Evolutionary conservation across 2,113 vertebrate genomes (phyloP).

Genomic region (Quiscalus mexicanus): DNA sequence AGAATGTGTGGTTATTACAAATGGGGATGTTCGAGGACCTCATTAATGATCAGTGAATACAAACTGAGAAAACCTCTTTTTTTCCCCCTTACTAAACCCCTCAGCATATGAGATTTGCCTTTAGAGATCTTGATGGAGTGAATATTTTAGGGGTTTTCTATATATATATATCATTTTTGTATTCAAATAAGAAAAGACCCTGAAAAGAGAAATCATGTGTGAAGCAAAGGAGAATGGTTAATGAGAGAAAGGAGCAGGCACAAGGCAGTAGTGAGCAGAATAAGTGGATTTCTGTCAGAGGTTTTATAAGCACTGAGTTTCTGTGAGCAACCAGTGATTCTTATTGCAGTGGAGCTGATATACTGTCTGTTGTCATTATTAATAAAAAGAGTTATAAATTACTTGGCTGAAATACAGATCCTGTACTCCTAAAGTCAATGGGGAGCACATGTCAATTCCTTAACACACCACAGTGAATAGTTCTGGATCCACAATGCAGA

Average conservation of each 20-base stretch:
- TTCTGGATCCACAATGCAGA: background rate
- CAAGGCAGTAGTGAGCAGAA: background rate
- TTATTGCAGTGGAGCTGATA: conserved; percentile 26
- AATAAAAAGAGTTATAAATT: conserved; percentile 27
- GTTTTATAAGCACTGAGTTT: conserved; percentile 1
- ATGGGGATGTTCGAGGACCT: background rate
- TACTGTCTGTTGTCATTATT: conserved; percentile 9
- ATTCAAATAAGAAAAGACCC: background rate
- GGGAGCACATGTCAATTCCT: background rate
- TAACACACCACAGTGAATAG: background rate
- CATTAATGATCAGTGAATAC: background rate
- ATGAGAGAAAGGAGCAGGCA: background rate
- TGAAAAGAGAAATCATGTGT: background rate
- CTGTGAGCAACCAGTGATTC: conserved; percentile 9
- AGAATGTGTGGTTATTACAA: background rate
- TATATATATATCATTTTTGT: background rate
- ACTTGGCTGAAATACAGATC: background rate
- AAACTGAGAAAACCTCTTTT: background rate
- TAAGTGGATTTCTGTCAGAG: conserved; percentile 15
- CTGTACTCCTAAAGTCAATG: background rate
- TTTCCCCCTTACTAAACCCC: background rate
- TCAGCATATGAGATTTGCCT: background rate
- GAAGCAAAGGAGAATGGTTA: background rate
- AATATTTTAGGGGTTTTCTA: background rate
- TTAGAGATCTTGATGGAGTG: background rate